These are phyloP conservation scores for Tuberolachnus salignus DNA, from an alignment of 2,888 invertebrate species.

Conservation along the genomic window DNA sequence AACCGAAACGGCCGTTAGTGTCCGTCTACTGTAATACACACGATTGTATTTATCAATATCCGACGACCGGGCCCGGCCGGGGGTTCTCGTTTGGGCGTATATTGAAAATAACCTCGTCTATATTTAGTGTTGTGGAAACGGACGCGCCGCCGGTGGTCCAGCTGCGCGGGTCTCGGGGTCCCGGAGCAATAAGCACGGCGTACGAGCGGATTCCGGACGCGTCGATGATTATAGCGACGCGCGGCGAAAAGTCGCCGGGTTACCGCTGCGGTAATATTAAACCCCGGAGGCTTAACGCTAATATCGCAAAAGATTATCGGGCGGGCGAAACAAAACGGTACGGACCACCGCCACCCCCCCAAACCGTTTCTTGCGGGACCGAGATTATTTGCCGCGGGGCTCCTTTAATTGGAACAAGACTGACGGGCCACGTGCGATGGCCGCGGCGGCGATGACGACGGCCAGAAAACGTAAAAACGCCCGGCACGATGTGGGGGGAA, in stretches of 20 bases:
- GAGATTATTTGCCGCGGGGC: conserved; percentile 47
- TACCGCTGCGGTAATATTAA: conserved; percentile 19
- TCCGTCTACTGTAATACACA: no score
- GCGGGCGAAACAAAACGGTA: conserved; percentile 14
- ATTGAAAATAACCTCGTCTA: no score
- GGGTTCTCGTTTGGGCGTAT: no score
- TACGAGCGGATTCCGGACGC: not conserved
- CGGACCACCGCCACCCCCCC: conserved; percentile 16
- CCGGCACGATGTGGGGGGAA: not conserved
- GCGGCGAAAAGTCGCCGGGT: not conserved
- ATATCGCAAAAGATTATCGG: conserved; percentile 53
- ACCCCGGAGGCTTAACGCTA: conserved; percentile 51
- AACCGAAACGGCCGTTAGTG: no score
- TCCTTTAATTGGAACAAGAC: conserved; percentile 55
- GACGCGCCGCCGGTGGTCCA: no score
- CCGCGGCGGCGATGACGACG: not conserved
- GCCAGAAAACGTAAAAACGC: not conserved
- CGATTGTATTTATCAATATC: no score
- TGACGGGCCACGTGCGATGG: conserved; percentile 42
- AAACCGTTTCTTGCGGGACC: no score
- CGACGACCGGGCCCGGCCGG: no score
- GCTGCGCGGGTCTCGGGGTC: not conserved
- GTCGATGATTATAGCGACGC: conserved; percentile 12
- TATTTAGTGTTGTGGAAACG: not conserved
- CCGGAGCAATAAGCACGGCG: not conserved